Evolutionary conservation across 2,888 invertebrate species (phyloP).

Genomic region (Mesochorus sp.): DNA sequence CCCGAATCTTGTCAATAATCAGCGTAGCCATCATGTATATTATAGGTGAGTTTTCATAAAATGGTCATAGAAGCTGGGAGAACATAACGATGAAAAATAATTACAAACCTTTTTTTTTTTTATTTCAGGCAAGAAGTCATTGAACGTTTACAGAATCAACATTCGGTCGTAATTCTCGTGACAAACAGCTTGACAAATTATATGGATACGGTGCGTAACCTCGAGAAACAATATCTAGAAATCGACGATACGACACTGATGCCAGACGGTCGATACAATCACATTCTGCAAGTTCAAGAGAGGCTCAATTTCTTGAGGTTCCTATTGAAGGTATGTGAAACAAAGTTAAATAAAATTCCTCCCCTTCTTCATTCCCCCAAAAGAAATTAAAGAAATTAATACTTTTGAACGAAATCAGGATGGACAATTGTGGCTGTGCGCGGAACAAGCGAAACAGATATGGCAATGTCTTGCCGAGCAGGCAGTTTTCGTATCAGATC

Average conservation of each 20-base stretch:
- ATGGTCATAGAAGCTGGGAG: neutral
- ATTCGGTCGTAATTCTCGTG: slow-evolving; percentile 96
- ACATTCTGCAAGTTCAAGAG: slow-evolving; percentile 96
- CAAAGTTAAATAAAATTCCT: neutral
- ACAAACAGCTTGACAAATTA: slow-evolving; percentile 95
- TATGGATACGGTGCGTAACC: slow-evolving; percentile 91
- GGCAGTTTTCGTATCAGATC: slow-evolving; percentile 94
- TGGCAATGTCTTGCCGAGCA: slow-evolving; percentile 98
- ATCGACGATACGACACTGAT: slow-evolving; percentile 90
- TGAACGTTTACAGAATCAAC: slow-evolving; percentile 94
- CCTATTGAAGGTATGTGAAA: slow-evolving; percentile 86
- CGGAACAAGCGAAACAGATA: slow-evolving; percentile 98
- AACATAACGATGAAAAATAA: no score
- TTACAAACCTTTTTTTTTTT: neutral
- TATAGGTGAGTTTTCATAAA: slow-evolving; percentile 84
- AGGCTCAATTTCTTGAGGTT: slow-evolving; percentile 96
- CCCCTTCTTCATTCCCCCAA: neutral
- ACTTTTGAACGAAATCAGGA: slow-evolving; percentile 83
- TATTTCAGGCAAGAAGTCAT: slow-evolving; percentile 89
- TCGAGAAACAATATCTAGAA: slow-evolving; percentile 88
- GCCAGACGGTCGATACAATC: slow-evolving; percentile 95
- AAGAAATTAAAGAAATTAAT: neutral
- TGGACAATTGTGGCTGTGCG: slow-evolving; percentile 97
- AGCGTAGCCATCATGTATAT: slow-evolving; percentile 84
- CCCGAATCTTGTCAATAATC: slow-evolving; percentile 86